Evolutionary conservation across 2,888 invertebrate species (phyloP), one percentile per base, ranked within the genome.

Genomic region (Drosophila cognata): DNA sequence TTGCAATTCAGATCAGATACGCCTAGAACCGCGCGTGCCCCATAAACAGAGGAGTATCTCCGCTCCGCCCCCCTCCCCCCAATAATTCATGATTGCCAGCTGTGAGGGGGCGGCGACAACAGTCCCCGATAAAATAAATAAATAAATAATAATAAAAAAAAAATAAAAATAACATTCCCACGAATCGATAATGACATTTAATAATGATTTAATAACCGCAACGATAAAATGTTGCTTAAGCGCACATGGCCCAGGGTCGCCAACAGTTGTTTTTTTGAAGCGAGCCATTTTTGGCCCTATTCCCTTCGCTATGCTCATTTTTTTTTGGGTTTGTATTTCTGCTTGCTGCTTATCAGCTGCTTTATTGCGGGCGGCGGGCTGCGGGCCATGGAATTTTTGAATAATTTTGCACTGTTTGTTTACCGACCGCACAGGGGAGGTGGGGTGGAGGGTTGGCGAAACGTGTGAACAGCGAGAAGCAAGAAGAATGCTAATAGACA

Each of bases 101-200:
- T 66, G 66, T 28, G 66, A 43, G 50, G 51, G 38, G 52, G 29
- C 52, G 33, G 51, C n/a, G 35, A 51, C 52, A 43, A 52, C 36
- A 43, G 33, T 29, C 2, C 10, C 0, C 13, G 29, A 76, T 67
- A 59, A 68, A 46, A 52, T 48, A 28, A 52, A 51, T 28, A 51
- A 29, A 51, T 18, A 51, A 29, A 29, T 51, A 51, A 51, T 51
- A 18, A 28, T 29, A n/a, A 53, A 31, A 62, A 46, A 31, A 51
- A 59, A 31, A 74, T 74, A 46, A 25, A 25, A 46, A 46, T 46
- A 46, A 78, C 79, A 88, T 89, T 86, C 90, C 81, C 86, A 87
- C 90, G 76, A 87, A 85, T 85, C 90, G 86, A 88, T 87, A 89
- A 79, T 85, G 81, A 77, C 74, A 89, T 89, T 88, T 79, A 77